A percentile compares a stretch with the other conserved stretches of the same genome.
These are phyloP conservation scores for Agrotis exclamationis DNA, from an alignment of 2,888 invertebrate genomes.

Conservation along the genomic window DNA sequence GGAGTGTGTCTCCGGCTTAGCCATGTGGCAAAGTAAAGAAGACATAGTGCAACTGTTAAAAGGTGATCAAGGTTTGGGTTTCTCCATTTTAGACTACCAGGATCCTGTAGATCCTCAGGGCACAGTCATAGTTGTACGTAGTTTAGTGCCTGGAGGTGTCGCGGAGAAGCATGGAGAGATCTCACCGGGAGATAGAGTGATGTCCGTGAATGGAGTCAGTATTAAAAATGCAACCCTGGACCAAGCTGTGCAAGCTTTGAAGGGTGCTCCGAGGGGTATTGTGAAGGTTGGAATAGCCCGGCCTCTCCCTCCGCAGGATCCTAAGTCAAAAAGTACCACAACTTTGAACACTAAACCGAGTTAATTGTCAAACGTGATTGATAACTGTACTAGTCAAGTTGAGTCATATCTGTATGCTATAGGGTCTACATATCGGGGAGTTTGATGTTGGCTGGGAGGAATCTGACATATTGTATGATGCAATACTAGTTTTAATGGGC, in stretches of 20 bases:
- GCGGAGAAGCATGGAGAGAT: constrained; percentile 98
- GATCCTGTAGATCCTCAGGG: constrained; percentile 98
- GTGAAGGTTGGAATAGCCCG: constrained; percentile 98
- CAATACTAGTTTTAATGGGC: neutral
- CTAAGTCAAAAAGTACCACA: constrained; percentile 85
- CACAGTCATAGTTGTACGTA: constrained; percentile 99
- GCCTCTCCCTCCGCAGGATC: constrained; percentile 92
- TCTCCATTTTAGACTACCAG: constrained; percentile 99
- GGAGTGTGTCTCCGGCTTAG: constrained; percentile 98
- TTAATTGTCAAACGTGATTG: constrained; percentile 79
- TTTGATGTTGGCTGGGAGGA: constrained; percentile 61
- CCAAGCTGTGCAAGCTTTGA: constrained; percentile 98
- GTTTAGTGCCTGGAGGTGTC: constrained; percentile 99
- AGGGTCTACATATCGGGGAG: constrained; percentile 77
- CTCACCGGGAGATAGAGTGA: constrained; percentile 98
- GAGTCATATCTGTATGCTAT: constrained; percentile 84
- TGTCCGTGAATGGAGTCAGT: constrained; percentile 97
- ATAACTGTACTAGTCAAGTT: constrained; percentile 84
- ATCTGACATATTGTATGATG: constrained; percentile 36
- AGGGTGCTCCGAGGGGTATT: constrained; percentile 97
- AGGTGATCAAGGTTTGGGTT: constrained; percentile 98
- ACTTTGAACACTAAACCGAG: constrained; percentile 84
- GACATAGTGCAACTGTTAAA: constrained; percentile 98
- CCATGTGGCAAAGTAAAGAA: constrained; percentile 99
- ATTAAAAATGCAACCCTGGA: constrained; percentile 98